Percentiles rank a stretch among this genome's conserved stretches.
phyloP scores from a whole-genome alignment of 1,140 invertebrate genomes.

The Drosophila novamexicana region DNA sequence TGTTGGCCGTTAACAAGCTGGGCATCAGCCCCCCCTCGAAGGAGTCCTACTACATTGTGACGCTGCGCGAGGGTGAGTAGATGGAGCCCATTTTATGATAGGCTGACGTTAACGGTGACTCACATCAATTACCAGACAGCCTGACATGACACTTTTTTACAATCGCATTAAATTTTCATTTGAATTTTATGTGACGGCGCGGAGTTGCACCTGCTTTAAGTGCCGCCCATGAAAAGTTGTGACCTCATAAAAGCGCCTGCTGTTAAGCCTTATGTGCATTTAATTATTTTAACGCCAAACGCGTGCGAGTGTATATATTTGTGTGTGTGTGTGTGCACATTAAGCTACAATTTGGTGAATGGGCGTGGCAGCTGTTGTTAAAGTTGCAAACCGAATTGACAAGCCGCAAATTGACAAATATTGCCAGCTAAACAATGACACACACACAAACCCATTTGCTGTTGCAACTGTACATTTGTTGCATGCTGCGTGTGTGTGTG shows the following conservation, averaged over 20 bases:
- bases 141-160: conserved; percentile 76
- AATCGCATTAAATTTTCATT: conserved; percentile 82
- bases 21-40: conserved; percentile 89
- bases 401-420: conserved; percentile 44
- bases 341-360: neutral
- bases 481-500: neutral
- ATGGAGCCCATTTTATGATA: conserved; percentile 45
- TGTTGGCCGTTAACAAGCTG: conserved; percentile 89
- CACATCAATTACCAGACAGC: conserved; percentile 54
- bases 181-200: conserved; percentile 52
- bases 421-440: conserved; percentile 29
- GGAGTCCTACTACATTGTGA: conserved; percentile 91
- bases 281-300: conserved; percentile 71
- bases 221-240: conserved; percentile 66
- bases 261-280: conserved; percentile 58
- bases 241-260: conserved; percentile 50
- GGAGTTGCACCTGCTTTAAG: conserved; percentile 57
- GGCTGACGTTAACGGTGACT: conserved; percentile 46
- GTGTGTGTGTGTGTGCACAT: conserved; percentile 33
- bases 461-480: conserved; percentile 19
- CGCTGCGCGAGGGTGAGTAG: conserved; percentile 89
- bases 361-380: neutral
- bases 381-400: conserved; percentile 9
- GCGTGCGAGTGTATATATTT: neutral
- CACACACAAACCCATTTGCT: neutral